A percentile compares a stretch with the other conserved stretches of the same genome.
These are phyloP conservation scores for Cyprinodon diabolis DNA, from an alignment of 2,797 vertebrate genomes.

Conservation along the genomic window DNA sequence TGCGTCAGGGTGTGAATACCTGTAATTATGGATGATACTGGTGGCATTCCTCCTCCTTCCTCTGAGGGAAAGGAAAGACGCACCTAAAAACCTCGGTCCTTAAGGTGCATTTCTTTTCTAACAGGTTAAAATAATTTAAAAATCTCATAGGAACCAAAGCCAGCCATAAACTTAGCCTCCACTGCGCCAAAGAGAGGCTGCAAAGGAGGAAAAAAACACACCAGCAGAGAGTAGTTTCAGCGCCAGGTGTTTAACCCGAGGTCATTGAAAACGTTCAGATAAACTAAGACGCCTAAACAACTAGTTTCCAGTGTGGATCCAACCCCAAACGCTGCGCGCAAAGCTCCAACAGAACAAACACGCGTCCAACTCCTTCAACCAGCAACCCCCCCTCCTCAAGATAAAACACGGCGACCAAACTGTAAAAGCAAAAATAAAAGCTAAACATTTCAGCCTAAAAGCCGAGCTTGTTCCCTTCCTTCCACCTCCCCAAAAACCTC, in stretches of 20 bases:
- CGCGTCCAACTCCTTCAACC: slow-evolving; percentile 26
- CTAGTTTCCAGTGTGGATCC: neutral
- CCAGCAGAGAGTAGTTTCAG: neutral
- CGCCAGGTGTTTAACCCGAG: slow-evolving; percentile 15
- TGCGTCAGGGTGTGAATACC: slow-evolving; percentile 54
- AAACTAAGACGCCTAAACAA: neutral
- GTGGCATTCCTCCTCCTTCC: slow-evolving; percentile 55
- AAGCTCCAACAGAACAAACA: neutral
- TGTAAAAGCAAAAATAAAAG: neutral
- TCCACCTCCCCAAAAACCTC: neutral
- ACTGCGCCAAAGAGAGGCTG: slow-evolving; percentile 40
- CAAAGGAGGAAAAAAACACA: neutral
- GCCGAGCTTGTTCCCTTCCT: slow-evolving; percentile 11
- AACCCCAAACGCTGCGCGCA: neutral
- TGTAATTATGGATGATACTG: slow-evolving; percentile 54
- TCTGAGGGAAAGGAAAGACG: slow-evolving; percentile 43
- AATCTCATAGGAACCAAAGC: neutral
- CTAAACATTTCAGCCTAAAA: slow-evolving; percentile 45
- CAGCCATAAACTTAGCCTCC: slow-evolving; percentile 35
- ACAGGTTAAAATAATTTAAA: neutral
- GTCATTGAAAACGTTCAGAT: neutral
- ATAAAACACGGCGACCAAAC: slow-evolving; percentile 21
- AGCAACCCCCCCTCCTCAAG: neutral
- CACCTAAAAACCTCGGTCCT: slow-evolving; percentile 4
- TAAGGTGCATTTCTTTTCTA: neutral